Evolutionary conservation across 2,113 vertebrate species (phyloP), one percentile per base, ranked within the genome.

Genomic region (Excalfactoria chinensis): DNA sequence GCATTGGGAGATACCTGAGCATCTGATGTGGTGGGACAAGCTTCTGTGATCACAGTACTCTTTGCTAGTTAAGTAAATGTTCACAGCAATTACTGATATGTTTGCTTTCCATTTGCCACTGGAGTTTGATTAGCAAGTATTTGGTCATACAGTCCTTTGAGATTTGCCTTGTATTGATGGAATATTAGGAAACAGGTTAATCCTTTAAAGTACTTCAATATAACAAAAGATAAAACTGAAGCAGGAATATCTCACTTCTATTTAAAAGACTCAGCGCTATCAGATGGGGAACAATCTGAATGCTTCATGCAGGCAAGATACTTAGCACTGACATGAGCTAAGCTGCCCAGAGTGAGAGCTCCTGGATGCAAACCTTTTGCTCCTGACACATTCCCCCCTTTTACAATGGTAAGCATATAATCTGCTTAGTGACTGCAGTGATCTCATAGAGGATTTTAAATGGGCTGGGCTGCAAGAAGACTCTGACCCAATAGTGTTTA

Each of bases 381-480:
- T 89, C 60, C 21, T 7, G 13, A 84, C 14, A 37, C 26, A 53
- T 67, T 84, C 58, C 68, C 46, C 30, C 0, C 0, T 5, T 1
- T 85, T 89, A 73, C 46, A 76, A 53, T 14, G 13, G 21, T 34
- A 77, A 87, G 32, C 26, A 20, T 67, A n/a, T 83, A 77, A 87
- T 71, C 86, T 79, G 7, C 68, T 88, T 48, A 56, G 68, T 46
- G 49, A 30, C 30, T 68, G 73, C 43, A 34, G 26, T 91, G 84
- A 88, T 73, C 84, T 92, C 84, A 71, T 44, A 13, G 43, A 71
- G 41, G 59, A 80, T 76, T 83, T 80, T 60, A 88, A 69, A 64
- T 59, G 37, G 59, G 35, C 9, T 83, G 72, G 23, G n/a, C 72
- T 84, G 37, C n/a, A 74, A 56, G 35, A 89, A 64, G 87, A 16